A percentile compares a stretch with the other conserved stretches of the same genome.
phyloP scores from a whole-genome alignment of 2,888 invertebrate species.

The Phorcus lineatus region DNA sequence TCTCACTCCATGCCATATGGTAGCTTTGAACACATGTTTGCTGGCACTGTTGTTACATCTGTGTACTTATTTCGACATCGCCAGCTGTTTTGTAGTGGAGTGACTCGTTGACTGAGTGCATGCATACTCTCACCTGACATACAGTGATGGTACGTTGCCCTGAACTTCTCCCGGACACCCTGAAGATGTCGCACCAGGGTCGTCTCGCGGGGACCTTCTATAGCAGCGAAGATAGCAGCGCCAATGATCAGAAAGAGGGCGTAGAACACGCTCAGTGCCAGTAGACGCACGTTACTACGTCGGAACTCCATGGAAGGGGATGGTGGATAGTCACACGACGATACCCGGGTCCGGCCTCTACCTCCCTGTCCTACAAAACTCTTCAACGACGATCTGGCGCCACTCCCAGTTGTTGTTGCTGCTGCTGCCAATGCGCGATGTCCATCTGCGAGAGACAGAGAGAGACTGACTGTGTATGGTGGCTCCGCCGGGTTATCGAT shows the following conservation, averaged over 20 bases:
- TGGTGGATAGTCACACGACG: too few species aligned
- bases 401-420: too few species aligned
- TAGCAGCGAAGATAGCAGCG: constrained; percentile 86
- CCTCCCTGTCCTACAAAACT: too few species aligned
- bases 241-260: constrained; percentile 82
- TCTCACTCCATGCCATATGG: background rate
- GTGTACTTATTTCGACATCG: too few species aligned
- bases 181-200: constrained; percentile 79
- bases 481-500: too few species aligned
- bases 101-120: background rate
- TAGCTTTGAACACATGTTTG: background rate
- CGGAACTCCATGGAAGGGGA: constrained; percentile 40
- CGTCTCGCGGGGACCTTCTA: constrained; percentile 85
- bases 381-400: too few species aligned
- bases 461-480: too few species aligned
- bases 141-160: constrained; percentile 80
- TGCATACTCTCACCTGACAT: constrained; percentile 80
- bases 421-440: too few species aligned
- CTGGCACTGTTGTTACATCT: background rate
- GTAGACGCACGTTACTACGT: constrained; percentile 65
- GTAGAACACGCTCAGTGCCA: constrained; percentile 76
- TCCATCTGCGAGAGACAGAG: too few species aligned
- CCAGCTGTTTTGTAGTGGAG: too few species aligned
- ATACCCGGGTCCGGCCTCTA: too few species aligned
- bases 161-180: constrained; percentile 80